Base-by-base conservation (phyloP, 1,140 invertebrate genomes). In the Drosophila willistoni region DNA sequence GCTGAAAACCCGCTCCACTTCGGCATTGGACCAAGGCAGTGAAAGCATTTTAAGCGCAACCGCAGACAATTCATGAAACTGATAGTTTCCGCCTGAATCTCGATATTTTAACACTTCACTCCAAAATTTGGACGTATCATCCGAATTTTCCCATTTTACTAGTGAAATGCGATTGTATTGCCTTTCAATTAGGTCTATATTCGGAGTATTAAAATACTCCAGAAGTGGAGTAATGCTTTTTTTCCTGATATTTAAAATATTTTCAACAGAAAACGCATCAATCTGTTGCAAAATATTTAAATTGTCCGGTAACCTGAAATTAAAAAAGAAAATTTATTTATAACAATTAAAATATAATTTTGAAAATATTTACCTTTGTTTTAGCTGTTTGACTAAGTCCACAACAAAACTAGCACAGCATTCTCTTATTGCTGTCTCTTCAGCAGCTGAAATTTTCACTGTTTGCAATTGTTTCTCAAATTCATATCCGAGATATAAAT, bases 371-470 rank as follows among this genome's bases (percentile, higher is more conserved):
- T 44, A 33, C 39, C 39, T 62, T 42, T 44, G 60, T 25, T 62
- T 62, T n/a, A 62, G 14, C 60, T 62, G 41, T 33, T 33, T 44
- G 17, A 22, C 19, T 10, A 62, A 22, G 17, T 62, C 60, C 25
- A 62, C 60, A 25, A 62, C 60, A 62, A 44, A 62, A 39, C 39
- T 39, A 9, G 41, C 13, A 62, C 60, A 62, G 60, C 36, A 59
- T 36, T 59, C 14, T 36, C 57, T 59, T 34, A 59, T 59, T 39
- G 29, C 34, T 42, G 41, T 39, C 36, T 59, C 57, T 36, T 39
- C 34, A 36, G 34, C 34, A 36, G 34, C 34, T 36, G 34, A 36
- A 36, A 36, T 36, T 36, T 36, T 36, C 57, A 42, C 41, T 42
- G n/a, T 42, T 42, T 54, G 10, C 17, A 54, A 22, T 54, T 54